Base-by-base conservation (phyloP, 2,797 vertebrate species). In the Clarias fuscus region DNA sequence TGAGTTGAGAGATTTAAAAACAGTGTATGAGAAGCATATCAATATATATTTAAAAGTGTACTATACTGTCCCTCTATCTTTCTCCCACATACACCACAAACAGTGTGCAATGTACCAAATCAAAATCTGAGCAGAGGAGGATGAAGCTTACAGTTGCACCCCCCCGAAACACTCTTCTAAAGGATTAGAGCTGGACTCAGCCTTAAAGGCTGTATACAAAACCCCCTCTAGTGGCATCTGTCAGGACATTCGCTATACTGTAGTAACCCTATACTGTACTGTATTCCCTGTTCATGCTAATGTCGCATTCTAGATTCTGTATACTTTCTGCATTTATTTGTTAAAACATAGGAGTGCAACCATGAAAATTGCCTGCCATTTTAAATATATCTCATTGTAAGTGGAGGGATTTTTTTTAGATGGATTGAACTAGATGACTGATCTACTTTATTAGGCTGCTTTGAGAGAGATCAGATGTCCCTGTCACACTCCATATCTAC, bases 211-310 rank as follows among this genome's bases (percentile, higher is more conserved):
- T 71, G 76, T 85, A 79, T 87, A 88, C 84, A 88, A 89, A 90
- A 86, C 84, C 90, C 64, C 91, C 91, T 91, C 91, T 91, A 90
- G 91, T 91, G 91, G 91, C 86, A 70, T 73, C 85, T 82, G 83
- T 84, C 59, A 77, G 82, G 87, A 90, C 82, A 87, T 88, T 88
- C 80, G 75, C 40, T 27, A 53, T 76, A 33, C 33, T 33, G 33
- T 33, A 65, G n/a, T 72, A 27, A 5, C 71, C 53, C 20, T 27
- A 83, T 79, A 77, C 20, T 27, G 83, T 79, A 77, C 20, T 27
- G 83, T 79, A 77, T 58, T 90, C 61, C 82, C 79, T 85, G 67
- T 43, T 11, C 53, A 67, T 73, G 37, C 84, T 81, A 82, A 43
- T 86, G 15, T 80, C 58, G 84, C 61, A 81, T 7, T 30, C 40